A percentile compares a stretch with the other conserved stretches of the same genome.
Conservation (phyloP, 2,797 vertebrate species). For the Steatocranus sp. region DNA sequence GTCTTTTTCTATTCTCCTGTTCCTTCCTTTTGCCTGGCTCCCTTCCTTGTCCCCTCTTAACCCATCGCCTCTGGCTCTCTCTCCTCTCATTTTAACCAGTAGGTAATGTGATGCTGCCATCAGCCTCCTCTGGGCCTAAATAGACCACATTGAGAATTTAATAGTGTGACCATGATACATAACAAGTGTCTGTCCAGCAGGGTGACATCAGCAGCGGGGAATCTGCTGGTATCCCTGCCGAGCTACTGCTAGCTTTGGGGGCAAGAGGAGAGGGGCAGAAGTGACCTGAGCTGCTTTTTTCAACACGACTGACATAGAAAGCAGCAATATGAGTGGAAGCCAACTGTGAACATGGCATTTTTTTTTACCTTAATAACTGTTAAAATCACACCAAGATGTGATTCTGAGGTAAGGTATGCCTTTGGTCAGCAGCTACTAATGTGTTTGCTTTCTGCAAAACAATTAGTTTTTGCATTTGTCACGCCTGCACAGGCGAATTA, state of each 20-base stretch:
- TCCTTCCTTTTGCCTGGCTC: neutral
- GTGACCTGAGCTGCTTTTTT: constrained; percentile 29
- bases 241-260: constrained; percentile 43
- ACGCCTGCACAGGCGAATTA: neutral
- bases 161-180: constrained; percentile 82
- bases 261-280: neutral
- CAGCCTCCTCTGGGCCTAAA: constrained; percentile 72
- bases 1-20: neutral
- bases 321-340: neutral
- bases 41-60: neutral
- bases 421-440: neutral
- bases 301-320: constrained; percentile 10
- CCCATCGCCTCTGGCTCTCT: neutral
- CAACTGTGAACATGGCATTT: neutral
- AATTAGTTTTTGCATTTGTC: neutral
- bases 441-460: neutral
- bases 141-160: constrained; percentile 78
- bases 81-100: constrained; percentile 58
- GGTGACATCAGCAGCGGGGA: constrained; percentile 76
- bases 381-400: neutral
- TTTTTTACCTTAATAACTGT: neutral
- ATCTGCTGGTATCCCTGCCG: constrained; percentile 71
- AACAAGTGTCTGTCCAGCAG: constrained; percentile 76
- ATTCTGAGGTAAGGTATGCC: neutral
- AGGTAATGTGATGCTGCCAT: constrained; percentile 67